Evolutionary conservation across 2,888 invertebrate genomes (phyloP).

Genomic region (Macropis europaea): DNA sequence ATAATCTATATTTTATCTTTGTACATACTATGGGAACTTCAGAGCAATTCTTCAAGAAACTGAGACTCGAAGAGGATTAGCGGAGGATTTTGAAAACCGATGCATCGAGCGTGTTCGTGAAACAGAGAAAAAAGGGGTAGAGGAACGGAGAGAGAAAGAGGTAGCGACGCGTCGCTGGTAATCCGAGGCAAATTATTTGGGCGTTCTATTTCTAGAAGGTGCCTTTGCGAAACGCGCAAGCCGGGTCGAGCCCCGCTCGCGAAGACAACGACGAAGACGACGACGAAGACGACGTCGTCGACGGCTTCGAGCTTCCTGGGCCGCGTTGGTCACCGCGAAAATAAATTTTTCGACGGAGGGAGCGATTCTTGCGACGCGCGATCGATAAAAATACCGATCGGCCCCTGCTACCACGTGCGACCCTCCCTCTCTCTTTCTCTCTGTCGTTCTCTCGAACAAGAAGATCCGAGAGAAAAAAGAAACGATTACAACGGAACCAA

Average conservation of each 20-base stretch:
- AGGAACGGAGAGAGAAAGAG: slow-evolving; percentile 40
- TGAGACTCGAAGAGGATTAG: background rate
- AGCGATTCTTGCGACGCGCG: slow-evolving; percentile 27
- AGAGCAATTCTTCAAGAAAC: too few relatives aligned
- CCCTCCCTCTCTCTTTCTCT: background rate
- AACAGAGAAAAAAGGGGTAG: slow-evolving; percentile 4
- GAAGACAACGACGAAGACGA: slow-evolving; percentile 54
- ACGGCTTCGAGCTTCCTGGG: slow-evolving; percentile 58
- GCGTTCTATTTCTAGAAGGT: slow-evolving; percentile 80
- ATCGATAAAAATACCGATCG: slow-evolving; percentile 55
- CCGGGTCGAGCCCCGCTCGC: slow-evolving; percentile 69
- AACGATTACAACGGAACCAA: background rate
- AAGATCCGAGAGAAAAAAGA: background rate
- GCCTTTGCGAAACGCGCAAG: slow-evolving; percentile 79
- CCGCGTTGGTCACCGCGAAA: slow-evolving; percentile 69
- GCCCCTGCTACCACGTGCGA: slow-evolving; percentile 1
- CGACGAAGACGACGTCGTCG: slow-evolving; percentile 12
- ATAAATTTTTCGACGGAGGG: slow-evolving; percentile 70
- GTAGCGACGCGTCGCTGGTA: slow-evolving; percentile 71
- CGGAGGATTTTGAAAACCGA: slow-evolving; percentile 7
- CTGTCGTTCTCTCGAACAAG: too few relatives aligned
- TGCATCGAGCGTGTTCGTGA: background rate
- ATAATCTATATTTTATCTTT: too few relatives aligned
- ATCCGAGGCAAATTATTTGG: slow-evolving; percentile 80
- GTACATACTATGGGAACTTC: too few relatives aligned